Base-by-base conservation (phyloP, 2,113 vertebrate species). In the Ceyx margarethae region DNA sequence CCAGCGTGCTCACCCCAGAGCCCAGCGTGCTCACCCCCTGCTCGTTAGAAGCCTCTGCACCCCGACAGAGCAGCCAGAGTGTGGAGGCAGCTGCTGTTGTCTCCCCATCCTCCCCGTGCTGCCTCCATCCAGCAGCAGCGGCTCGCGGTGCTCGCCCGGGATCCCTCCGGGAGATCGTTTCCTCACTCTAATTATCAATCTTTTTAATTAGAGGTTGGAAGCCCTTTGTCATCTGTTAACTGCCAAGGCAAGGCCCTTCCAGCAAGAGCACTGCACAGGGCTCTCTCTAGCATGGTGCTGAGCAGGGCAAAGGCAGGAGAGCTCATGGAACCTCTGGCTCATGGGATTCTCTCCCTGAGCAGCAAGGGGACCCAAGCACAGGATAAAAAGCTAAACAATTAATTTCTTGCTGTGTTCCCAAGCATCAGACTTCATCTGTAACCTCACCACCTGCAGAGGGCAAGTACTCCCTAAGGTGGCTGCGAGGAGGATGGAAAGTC, bases 151-250 rank as follows among this genome's bases (percentile, higher is more conserved):
- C 50, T 87, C 87, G 78, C 58, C 37, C 37, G 62, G 51, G 7
- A 71, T 26, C 78, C 78, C 71, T 82, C 85, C 84, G 87, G 89
- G 85, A 94, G 92, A 71, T 60, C 0, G 81, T 31, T 60, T 89
- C 76, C 72, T 80, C 60, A 57, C 75, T 72, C 67, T 46, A 88
- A 37, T 85, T 80, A 93, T 85, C 92, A 71, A 81, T 92, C 75
- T 67, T 85, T 82, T 87, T 93, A 91, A 94, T 87, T 65, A 82
- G 86, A 80, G 67, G 54, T 64, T 77, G 31, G 73, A 46, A 93
- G 75, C 71, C 51, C 85, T 54, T 90, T 73, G 67, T 87, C 84
- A 81, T 29, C 60, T 53, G 3, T 46, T 13, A 90, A 74, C 71
- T 79, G 89, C 89, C 71, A 95, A 50, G 23, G 23, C 6, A 20